A percentile compares a stretch with the other conserved stretches of the same genome.
Conservation (phyloP, 2,888 invertebrate species). For the Boloria euphrosyne region DNA sequence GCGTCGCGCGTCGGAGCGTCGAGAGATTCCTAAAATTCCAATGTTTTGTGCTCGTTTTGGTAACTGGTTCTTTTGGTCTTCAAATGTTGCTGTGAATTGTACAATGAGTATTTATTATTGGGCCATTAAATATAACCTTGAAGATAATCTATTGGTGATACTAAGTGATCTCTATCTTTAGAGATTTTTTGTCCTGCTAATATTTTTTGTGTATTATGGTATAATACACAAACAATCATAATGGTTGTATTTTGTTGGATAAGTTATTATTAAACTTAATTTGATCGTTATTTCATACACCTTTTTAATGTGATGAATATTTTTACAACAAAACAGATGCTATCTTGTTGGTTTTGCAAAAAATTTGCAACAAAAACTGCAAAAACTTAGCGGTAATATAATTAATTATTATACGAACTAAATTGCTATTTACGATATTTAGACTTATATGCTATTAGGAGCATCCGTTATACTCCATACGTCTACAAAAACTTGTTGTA, state of each 20-base stretch:
- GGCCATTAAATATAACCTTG: slow-evolving; percentile 2
- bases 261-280: no score
- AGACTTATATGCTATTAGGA: not conserved
- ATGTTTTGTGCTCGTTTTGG: slow-evolving; percentile 29
- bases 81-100: slow-evolving; percentile 11
- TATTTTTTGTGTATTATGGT: no score
- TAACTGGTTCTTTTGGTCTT: slow-evolving; percentile 32
- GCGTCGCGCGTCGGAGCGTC: slow-evolving; percentile 34
- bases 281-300: no score
- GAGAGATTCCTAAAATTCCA: slow-evolving; percentile 35
- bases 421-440: not conserved
- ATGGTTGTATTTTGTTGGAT: no score
- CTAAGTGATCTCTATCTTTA: not conserved
- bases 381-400: no score
- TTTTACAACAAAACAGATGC: no score
- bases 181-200: no score
- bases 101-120: slow-evolving; percentile 5
- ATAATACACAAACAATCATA: no score
- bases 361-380: no score
- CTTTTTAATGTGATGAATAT: no score
- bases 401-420: no score
- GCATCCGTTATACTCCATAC: not conserved
- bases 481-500: not conserved
- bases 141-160: not conserved
- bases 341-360: no score